A percentile compares a stretch with the other conserved stretches of the same genome.
These are phyloP conservation scores for Gymnogyps californianus DNA, from an alignment of 2,113 vertebrate species.

Conservation along the genomic window DNA sequence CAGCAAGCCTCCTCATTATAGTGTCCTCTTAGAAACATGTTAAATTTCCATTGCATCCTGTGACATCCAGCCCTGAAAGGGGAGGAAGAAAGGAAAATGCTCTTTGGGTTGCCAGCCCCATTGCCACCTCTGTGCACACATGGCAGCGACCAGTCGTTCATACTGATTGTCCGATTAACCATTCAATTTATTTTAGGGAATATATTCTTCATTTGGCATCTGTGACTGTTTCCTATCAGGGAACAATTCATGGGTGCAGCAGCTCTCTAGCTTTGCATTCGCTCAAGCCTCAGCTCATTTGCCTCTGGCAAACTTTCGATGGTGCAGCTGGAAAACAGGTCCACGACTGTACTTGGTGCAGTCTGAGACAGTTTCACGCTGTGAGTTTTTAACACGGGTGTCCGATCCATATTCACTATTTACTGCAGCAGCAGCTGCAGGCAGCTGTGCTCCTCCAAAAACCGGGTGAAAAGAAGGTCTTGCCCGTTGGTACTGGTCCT, in stretches of 20 bases:
- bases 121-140: neutral
- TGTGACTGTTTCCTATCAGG: neutral
- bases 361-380: neutral
- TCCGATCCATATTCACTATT: neutral
- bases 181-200: neutral
- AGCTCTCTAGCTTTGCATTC: neutral
- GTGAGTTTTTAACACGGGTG: neutral
- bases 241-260: neutral
- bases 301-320: neutral
- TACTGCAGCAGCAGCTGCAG: neutral
- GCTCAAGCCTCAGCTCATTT: neutral
- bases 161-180: neutral
- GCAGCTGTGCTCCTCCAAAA: neutral
- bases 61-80: neutral
- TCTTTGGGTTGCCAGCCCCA: neutral
- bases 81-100: neutral
- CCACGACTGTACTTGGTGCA: neutral
- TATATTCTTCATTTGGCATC: neutral
- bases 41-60: neutral
- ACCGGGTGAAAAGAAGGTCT: neutral
- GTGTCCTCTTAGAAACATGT: neutral
- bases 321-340: neutral
- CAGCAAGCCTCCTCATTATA: neutral
- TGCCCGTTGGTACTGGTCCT: neutral
- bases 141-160: accelerated